A percentile compares a stretch with the other conserved stretches of the same genome.
Evolutionary conservation across 2,797 vertebrate genomes (phyloP).

Genomic region (Morelia viridis): DNA sequence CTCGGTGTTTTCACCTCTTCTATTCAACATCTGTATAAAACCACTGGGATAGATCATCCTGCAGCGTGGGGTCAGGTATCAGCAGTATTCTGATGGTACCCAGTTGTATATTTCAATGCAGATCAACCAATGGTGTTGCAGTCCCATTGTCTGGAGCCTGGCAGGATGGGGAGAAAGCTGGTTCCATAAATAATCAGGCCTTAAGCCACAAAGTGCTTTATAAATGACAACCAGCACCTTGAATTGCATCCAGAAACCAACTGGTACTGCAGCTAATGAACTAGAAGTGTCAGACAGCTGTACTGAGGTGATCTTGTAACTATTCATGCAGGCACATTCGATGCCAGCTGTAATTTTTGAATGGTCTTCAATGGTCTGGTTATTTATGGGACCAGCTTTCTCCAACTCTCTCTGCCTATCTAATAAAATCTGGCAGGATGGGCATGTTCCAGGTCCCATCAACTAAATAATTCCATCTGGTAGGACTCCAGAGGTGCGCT

Average conservation of each 20-base stretch:
- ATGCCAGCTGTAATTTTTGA: neutral
- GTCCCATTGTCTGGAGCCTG: too few relatives aligned
- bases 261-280: neutral
- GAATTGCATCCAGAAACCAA: neutral
- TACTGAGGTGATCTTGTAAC: neutral
- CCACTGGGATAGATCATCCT: too few relatives aligned
- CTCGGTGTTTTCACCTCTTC: too few relatives aligned
- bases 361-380: neutral
- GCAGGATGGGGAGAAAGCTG: too few relatives aligned
- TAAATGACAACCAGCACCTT: neutral
- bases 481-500: neutral
- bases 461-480: neutral
- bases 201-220: too few relatives aligned
- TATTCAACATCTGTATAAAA: too few relatives aligned
- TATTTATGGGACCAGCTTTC: neutral
- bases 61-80: too few relatives aligned
- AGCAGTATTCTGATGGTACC: too few relatives aligned
- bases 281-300: neutral
- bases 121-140: too few relatives aligned
- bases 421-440: neutral
- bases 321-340: neutral
- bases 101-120: too few relatives aligned
- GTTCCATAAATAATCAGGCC: too few relatives aligned
- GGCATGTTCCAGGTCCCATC: neutral
- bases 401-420: neutral